Base-by-base conservation (phyloP, 2,888 invertebrate genomes). In the Hirtodrosophila duncani region DNA sequence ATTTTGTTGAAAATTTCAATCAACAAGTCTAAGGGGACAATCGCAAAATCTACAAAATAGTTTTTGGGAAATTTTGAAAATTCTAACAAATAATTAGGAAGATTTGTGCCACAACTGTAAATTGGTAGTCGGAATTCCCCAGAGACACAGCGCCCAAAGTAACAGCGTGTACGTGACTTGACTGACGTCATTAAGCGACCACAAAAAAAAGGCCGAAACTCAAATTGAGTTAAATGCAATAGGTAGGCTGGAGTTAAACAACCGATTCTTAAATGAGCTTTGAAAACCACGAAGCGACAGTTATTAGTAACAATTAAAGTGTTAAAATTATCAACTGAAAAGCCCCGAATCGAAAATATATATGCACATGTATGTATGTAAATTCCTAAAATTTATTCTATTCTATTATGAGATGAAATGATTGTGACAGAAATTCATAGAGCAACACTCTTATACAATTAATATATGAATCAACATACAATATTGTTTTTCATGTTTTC, bases 301-400 rank as follows among this genome's bases (percentile, higher is more conserved):
- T 36, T 34, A 45, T 70, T 46, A 24, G 34, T 38, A 36, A 71
- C 55, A 57, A 67, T 75, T 60, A 57, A 57, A 70, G 80, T 71
- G 65, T 18, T 67, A 71, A 67, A 56, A 43, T 31, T 26, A 34
- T 36, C 17, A 36, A 16, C 37, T 43, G 24, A 18, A 30, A 30
- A 49, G 41, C 42, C 8, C 30, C 24, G 20, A 21, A 4, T 24
- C 2, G n/a, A 26, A 17, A 27, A 14, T 18, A 46, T 18, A 26
- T 31, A 18, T 9, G 18, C 9, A 5, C 10, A 43, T 20, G 7
- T 6, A 38, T n/a, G n/a, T n/a, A n/a, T 14, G 20, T 21, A 11
- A 7, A 42, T 30, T 37, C 3, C 23, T 31, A 38, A 55, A 51
- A 53, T 46, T n/a, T n/a, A n/a, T n/a, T n/a, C n/a, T n/a, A n/a